A percentile compares a stretch with the other conserved stretches of the same genome.
Conservation (phyloP, 2,888 invertebrate genomes). For the Drosophila borborema region DNA sequence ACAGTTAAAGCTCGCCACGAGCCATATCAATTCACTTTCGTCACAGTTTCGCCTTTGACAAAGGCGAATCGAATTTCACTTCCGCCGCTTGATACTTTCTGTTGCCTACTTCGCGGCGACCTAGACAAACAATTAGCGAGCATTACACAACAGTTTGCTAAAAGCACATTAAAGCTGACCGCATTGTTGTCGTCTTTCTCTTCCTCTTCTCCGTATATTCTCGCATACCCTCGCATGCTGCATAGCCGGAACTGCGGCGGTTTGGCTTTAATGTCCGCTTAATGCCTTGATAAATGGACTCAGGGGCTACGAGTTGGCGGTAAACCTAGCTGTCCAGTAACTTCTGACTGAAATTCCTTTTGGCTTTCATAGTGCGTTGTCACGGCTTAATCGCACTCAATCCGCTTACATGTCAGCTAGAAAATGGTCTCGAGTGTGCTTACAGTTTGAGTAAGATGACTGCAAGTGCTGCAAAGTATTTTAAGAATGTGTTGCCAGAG, state of each 20-base stretch:
- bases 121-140: conserved; percentile 17
- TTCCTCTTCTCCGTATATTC: not conserved
- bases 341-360: conserved; percentile 16
- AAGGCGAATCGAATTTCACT: not conserved
- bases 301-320: not conserved
- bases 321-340: conserved; percentile 2
- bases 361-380: conserved; percentile 9
- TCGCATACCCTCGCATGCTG: conserved; percentile 12
- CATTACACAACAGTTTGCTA: conserved; percentile 21
- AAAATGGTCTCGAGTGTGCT: conserved; percentile 15
- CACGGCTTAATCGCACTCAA: conserved; percentile 38
- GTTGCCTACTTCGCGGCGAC: conserved; percentile 1
- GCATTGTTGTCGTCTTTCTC: not conserved
- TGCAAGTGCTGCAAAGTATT: conserved; percentile 4
- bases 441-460: conserved; percentile 1
- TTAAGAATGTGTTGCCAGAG: not conserved
- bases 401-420: conserved; percentile 39
- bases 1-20: not conserved
- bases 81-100: not conserved
- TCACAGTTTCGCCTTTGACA: conserved; percentile 10
- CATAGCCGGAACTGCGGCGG: conserved; percentile 40
- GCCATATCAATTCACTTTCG: conserved; percentile 1
- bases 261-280: conserved; percentile 32
- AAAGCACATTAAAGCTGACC: conserved; percentile 27
- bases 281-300: conserved; percentile 50